Percentiles rank a stretch among this genome's conserved stretches.
Conservation (phyloP, 2,113 vertebrate species). For the Hipposideros armiger region DNA sequence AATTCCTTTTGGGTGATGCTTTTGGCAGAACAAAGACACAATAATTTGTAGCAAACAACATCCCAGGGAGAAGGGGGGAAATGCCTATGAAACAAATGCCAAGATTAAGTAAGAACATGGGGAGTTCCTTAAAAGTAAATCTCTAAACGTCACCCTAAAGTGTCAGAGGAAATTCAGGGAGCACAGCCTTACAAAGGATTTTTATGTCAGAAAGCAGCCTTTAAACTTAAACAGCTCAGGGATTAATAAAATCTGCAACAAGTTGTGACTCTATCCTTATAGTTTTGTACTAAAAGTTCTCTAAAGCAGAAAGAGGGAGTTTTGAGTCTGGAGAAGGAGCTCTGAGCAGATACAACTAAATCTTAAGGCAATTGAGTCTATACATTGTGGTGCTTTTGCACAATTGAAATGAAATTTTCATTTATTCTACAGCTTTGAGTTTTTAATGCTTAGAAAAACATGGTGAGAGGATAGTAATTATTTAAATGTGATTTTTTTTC, state of each 20-base stretch:
- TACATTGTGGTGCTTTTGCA: slow-evolving; percentile 68
- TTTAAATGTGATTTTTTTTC: neutral
- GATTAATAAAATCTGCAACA: slow-evolving; percentile 85
- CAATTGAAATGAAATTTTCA: slow-evolving; percentile 61
- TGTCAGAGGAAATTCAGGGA: slow-evolving; percentile 82
- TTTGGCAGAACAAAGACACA: slow-evolving; percentile 82
- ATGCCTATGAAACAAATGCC: slow-evolving; percentile 79
- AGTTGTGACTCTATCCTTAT: slow-evolving; percentile 81
- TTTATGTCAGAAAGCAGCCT: slow-evolving; percentile 82
- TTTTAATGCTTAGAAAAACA: neutral
- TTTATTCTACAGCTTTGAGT: slow-evolving; percentile 37
- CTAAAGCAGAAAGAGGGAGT: slow-evolving; percentile 81
- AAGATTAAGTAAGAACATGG: slow-evolving; percentile 81
- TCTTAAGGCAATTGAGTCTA: slow-evolving; percentile 77
- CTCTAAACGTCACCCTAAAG: slow-evolving; percentile 79
- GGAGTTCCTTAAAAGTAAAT: slow-evolving; percentile 80
- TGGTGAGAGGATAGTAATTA: neutral
- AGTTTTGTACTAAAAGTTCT: slow-evolving; percentile 82
- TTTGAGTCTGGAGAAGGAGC: slow-evolving; percentile 75
- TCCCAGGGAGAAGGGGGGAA: slow-evolving; percentile 68
- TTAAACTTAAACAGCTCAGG: slow-evolving; percentile 81
- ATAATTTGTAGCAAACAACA: slow-evolving; percentile 81
- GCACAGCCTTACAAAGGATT: slow-evolving; percentile 76
- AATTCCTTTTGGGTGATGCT: slow-evolving; percentile 80
- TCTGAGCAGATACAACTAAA: slow-evolving; percentile 77